These are phyloP conservation scores for Melinopterus prodromus DNA, from an alignment of 2,888 invertebrate genomes.

Conservation along the genomic window DNA sequence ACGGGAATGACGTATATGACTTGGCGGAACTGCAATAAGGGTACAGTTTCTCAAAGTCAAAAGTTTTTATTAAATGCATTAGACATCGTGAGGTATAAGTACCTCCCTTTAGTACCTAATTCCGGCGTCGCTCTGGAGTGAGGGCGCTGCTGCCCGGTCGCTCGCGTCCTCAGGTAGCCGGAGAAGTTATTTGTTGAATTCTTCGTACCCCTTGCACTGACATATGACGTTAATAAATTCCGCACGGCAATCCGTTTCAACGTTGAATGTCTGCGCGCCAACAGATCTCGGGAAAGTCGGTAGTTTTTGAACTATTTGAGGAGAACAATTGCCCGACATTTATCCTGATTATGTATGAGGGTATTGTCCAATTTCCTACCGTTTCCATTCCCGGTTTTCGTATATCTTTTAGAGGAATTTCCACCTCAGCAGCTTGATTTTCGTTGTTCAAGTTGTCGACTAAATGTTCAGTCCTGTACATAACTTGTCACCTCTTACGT, in stretches of 20 bases:
- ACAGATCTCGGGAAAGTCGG: not conserved
- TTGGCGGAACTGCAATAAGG: constrained; percentile 4
- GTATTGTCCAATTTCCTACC: not conserved
- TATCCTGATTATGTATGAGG: constrained; percentile 4
- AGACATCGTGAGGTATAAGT: not conserved
- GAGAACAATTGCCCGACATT: not conserved
- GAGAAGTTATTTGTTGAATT: not conserved
- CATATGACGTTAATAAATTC: not conserved
- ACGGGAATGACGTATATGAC: not conserved
- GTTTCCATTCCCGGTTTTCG: not conserved
- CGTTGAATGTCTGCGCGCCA: not conserved
- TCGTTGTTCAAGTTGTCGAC: too few relatives aligned
- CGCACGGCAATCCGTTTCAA: not conserved
- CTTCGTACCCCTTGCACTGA: too few relatives aligned
- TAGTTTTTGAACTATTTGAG: constrained; percentile 4
- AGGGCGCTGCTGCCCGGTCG: not conserved
- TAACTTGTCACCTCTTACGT: too few relatives aligned
- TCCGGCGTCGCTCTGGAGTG: not conserved
- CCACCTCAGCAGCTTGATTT: too few relatives aligned
- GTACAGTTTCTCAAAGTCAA: not conserved
- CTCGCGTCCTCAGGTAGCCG: not conserved
- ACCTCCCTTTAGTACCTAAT: constrained; percentile 4
- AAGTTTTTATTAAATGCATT: constrained; percentile 4
- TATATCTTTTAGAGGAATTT: not conserved
- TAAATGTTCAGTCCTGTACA: too few relatives aligned